A percentile compares a stretch with the other conserved stretches of the same genome.
Conservation (phyloP, 1,140 invertebrate species). For the Drosophila sturtevanti region DNA sequence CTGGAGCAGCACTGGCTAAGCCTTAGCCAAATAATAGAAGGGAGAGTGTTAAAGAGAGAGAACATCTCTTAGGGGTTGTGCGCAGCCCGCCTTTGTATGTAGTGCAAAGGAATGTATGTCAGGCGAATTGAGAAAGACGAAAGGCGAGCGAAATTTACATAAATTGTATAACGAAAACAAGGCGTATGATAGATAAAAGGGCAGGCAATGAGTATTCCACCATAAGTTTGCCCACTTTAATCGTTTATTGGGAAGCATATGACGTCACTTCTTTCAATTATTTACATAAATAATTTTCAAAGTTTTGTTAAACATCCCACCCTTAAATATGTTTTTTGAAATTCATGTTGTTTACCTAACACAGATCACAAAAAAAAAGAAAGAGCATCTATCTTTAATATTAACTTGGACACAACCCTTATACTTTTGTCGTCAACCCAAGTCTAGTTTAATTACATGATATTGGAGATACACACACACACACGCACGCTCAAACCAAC, state of each 20-base stretch:
- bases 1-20: conserved; percentile 52
- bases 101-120: conserved; percentile 58
- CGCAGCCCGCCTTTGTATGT: conserved; percentile 21
- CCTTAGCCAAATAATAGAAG: conserved; percentile 19
- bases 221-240: conserved; percentile 43
- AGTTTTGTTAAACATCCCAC: conserved; percentile 35
- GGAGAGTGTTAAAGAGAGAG: conserved; percentile 14
- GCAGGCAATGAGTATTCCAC: conserved; percentile 45
- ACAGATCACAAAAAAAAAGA: neutral
- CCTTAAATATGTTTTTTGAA: neutral
- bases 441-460: conserved; percentile 48
- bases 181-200: conserved; percentile 53
- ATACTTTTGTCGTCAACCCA: conserved; percentile 37
- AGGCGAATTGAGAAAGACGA: conserved; percentile 42
- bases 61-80: conserved; percentile 22
- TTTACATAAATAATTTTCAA: conserved; percentile 30
- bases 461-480: conserved; percentile 24
- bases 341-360: neutral
- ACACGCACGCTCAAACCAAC: neutral
- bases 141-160: conserved; percentile 53
- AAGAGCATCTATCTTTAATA: conserved; percentile 6
- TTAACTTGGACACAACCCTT: conserved; percentile 18
- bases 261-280: conserved; percentile 70
- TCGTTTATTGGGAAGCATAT: conserved; percentile 59
- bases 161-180: conserved; percentile 75